These are phyloP conservation scores for Perccottus glenii DNA, from an alignment of 2,113 vertebrate species.

Conservation along the genomic window DNA sequence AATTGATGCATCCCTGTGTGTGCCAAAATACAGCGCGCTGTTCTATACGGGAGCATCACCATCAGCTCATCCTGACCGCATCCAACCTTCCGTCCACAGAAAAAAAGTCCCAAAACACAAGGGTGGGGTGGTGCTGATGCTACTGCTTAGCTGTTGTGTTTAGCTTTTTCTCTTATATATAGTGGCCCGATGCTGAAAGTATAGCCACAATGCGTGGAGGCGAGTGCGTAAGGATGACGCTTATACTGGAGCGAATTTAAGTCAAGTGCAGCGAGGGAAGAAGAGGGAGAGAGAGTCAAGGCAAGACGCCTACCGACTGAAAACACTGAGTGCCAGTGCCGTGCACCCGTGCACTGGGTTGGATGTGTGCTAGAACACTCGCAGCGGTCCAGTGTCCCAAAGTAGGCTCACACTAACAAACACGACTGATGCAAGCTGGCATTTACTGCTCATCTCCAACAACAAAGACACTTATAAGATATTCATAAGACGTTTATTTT, in stretches of 20 bases:
- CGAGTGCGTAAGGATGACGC: slow-evolving; percentile 62
- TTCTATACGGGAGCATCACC: slow-evolving; percentile 66
- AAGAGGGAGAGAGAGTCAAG: slow-evolving; percentile 37
- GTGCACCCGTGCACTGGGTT: slow-evolving; percentile 56
- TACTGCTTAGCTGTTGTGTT: slow-evolving; percentile 22
- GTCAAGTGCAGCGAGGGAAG: slow-evolving; percentile 43
- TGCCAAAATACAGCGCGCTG: slow-evolving; percentile 66
- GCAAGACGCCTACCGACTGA: slow-evolving; percentile 60
- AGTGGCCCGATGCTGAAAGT: slow-evolving; percentile 39
- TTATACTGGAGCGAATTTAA: slow-evolving; percentile 59
- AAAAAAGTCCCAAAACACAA: slow-evolving; percentile 44
- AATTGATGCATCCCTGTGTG: slow-evolving; percentile 67
- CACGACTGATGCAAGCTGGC: slow-evolving; percentile 59
- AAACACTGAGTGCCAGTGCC: slow-evolving; percentile 29
- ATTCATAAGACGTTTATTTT: slow-evolving; percentile 42
- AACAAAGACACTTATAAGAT: slow-evolving; percentile 36
- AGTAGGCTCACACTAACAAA: slow-evolving; percentile 50
- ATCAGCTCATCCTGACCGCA: slow-evolving; percentile 67
- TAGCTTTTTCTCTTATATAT: slow-evolving; percentile 34
- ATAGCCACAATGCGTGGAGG: slow-evolving; percentile 61
- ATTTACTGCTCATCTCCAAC: slow-evolving; percentile 35
- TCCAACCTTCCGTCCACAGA: slow-evolving; percentile 46
- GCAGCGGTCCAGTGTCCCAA: slow-evolving; percentile 51
- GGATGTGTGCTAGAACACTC: slow-evolving; percentile 47
- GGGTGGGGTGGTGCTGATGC: slow-evolving; percentile 17